phyloP scores from a whole-genome alignment of 1,140 invertebrate genomes.

The Portunus trituberculatus region DNA sequence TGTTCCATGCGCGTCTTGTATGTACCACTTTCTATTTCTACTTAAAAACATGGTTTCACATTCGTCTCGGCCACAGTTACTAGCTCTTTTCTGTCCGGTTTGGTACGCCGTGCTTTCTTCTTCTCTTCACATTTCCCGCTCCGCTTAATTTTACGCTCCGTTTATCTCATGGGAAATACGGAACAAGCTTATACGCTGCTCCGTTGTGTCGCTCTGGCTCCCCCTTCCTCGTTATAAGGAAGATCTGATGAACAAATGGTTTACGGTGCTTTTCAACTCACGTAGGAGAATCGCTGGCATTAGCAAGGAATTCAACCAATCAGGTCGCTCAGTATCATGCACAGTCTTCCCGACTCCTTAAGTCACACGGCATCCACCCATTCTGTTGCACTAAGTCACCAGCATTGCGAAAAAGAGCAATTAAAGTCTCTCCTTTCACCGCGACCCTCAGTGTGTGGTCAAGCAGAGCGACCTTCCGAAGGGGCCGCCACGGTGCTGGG shows the following conservation, averaged over 20 bases:
- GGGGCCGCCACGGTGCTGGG: not conserved
- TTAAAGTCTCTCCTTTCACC: slow-evolving; percentile 3
- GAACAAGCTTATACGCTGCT: not conserved
- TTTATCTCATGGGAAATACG: not conserved
- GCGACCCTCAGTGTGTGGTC: slow-evolving; percentile 16
- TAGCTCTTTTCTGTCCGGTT: not conserved
- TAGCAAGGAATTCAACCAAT: not conserved
- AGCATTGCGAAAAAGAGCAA: slow-evolving; percentile 10
- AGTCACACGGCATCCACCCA: not conserved
- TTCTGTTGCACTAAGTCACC: not conserved
- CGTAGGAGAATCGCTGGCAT: too few species aligned
- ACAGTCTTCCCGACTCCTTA: not conserved
- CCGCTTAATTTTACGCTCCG: not conserved
- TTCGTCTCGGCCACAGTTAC: not conserved
- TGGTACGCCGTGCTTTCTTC: not conserved
- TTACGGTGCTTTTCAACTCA: too few species aligned
- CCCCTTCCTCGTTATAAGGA: too few species aligned
- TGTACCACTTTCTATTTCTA: not conserved
- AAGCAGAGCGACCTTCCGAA: not conserved
- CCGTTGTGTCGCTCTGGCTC: not conserved
- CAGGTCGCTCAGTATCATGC: not conserved
- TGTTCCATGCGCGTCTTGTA: not conserved
- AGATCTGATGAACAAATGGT: too few species aligned
- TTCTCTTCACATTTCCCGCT: not conserved
- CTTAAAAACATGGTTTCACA: not conserved